Evolutionary conservation across 2,888 invertebrate species (phyloP).

Genomic region (Rhamphomyia laevipes): DNA sequence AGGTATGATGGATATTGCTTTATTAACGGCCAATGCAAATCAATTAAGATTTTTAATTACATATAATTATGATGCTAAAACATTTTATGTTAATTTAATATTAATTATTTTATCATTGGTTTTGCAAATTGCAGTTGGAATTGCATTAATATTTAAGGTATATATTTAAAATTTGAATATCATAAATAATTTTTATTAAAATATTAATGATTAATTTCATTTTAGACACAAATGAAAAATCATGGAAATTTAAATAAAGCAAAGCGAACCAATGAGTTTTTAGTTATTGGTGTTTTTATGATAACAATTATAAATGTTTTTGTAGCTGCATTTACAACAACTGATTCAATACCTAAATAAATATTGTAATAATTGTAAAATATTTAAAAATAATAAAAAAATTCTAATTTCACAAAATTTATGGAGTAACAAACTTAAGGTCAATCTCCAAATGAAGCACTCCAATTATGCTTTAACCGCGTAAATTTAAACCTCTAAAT

Average conservation of each 20-base stretch:
- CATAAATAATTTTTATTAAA: not conserved
- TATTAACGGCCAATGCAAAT: slow-evolving; percentile 59
- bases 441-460: too few species aligned
- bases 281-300: slow-evolving; percentile 51
- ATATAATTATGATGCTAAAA: slow-evolving; percentile 44
- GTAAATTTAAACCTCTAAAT: too few species aligned
- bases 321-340: slow-evolving; percentile 41
- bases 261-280: slow-evolving; percentile 47
- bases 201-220: not conserved
- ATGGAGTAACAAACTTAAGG: too few species aligned
- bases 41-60: slow-evolving; percentile 53
- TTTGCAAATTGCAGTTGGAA: slow-evolving; percentile 51
- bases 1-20: slow-evolving; percentile 60
- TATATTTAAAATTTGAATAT: slow-evolving; percentile 21
- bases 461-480: too few species aligned
- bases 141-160: slow-evolving; percentile 50
- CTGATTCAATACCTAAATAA: slow-evolving; percentile 15
- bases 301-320: slow-evolving; percentile 58
- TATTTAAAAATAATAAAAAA: too few species aligned
- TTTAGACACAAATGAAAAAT: slow-evolving; percentile 27
- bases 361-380: too few species aligned
- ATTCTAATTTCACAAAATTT: too few species aligned
- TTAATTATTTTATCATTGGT: slow-evolving; percentile 48
- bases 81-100: slow-evolving; percentile 44
- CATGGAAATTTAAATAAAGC: slow-evolving; percentile 31